phyloP scores from a whole-genome alignment of 2,888 invertebrate species.

The Apotomis betuletana region DNA sequence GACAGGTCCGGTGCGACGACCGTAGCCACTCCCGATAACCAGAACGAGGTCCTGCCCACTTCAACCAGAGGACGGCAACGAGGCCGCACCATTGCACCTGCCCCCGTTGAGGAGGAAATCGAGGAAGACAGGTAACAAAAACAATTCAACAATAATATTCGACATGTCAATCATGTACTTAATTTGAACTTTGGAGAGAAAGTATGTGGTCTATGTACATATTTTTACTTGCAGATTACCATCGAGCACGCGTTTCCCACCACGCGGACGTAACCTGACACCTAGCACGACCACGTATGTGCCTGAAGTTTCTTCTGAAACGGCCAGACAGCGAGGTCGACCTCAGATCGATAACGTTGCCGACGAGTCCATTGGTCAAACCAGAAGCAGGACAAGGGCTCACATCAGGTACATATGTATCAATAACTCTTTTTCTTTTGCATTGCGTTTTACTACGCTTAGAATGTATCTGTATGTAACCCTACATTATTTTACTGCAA shows the following conservation, averaged over 20 bases:
- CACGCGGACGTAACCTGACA: constrained; percentile 84
- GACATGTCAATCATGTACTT: no score
- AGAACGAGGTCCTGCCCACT: constrained; percentile 86
- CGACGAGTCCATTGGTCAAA: constrained; percentile 77
- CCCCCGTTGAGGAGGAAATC: constrained; percentile 80
- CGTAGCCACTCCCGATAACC: constrained; percentile 82
- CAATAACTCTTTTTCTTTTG: no score
- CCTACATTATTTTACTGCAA: no score
- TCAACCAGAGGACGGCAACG: constrained; percentile 75
- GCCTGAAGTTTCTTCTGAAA: constrained; percentile 76
- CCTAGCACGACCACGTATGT: constrained; percentile 79
- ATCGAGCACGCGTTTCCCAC: constrained; percentile 93
- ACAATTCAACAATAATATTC: neutral
- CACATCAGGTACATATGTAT: constrained; percentile 79
- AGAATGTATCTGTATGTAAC: no score
- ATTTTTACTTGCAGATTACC: constrained; percentile 82
- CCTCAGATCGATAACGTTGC: constrained; percentile 74
- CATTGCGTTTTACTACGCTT: no score
- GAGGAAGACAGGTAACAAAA: constrained; percentile 77
- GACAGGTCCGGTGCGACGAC: constrained; percentile 74
- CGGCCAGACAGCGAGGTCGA: constrained; percentile 70
- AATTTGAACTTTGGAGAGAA: no score
- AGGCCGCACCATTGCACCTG: constrained; percentile 75
- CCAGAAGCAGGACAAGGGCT: constrained; percentile 83
- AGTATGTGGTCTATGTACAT: neutral